Evolutionary conservation across 1,140 invertebrate genomes (phyloP), one percentile per base, ranked within the genome.

Genomic region (Drosophila setifemur): DNA sequence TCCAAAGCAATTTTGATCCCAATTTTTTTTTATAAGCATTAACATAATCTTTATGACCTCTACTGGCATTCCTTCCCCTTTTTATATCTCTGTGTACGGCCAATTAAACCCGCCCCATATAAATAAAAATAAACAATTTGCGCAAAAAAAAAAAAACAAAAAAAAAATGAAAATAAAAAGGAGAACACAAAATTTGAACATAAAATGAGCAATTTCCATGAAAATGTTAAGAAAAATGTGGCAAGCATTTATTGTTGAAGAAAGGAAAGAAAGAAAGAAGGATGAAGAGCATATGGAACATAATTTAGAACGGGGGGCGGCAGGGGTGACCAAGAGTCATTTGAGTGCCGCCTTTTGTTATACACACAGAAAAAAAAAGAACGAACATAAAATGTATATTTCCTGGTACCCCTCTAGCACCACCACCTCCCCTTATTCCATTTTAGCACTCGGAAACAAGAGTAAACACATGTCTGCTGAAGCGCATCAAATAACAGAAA

Each of bases 61-160:
- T 48, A 37, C 33, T 40, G 12, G 4, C 52, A 26, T 50, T 44
- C 5, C 49, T 14, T 26, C 45, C 37, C 48, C 19, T 58, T 60
- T 66, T 54, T 50, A 37, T 69, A 43, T 8, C 14, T 39, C 42
- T 61, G 26, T 72, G 29, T 71, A 53, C 53, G 68, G 68, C 68
- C 79, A 83, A 85, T 85, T 79, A 85, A 83, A 79, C 53, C 58
- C 53, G 67, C 50, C n/a, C 74, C 70, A 85, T 71, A 85, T 61
- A 85, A 85, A 85, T 85, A 83, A 79, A 83, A 63, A 61, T 52
- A 85, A 79, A 83, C 79, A 85, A 82, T 83, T 83, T 83, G 18
- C 48, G 57, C 47, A 61, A 67, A 52, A 54, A 75, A 73, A 52
- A 28, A 18, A 31, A 33, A 23, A n/a, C 47, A 39, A n/a, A 26